Conservation (phyloP, 2,888 invertebrate genomes). For the Acanthococcus lagerstroemiae region DNA sequence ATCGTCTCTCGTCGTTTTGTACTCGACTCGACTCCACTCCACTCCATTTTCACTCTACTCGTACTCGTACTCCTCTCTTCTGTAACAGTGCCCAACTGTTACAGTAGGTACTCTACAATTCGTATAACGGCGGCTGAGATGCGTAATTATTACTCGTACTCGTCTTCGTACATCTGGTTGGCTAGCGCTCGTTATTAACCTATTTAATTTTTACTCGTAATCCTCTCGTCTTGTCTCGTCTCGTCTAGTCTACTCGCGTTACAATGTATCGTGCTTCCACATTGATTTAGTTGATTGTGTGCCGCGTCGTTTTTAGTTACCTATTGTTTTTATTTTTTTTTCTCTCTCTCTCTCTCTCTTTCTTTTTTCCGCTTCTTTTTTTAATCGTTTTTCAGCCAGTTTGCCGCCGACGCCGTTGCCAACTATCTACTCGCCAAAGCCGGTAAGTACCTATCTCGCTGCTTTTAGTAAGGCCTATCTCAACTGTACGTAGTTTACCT, state of each 20-base stretch:
- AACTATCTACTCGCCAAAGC: too few species aligned
- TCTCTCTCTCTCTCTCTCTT: background rate
- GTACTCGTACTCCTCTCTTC: too few species aligned
- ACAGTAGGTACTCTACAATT: conserved; percentile 1
- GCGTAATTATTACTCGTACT: conserved; percentile 4
- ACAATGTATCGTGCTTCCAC: background rate
- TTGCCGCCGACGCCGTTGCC: too few species aligned
- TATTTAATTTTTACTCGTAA: too few species aligned
- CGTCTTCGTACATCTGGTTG: background rate
- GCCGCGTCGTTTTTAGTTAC: conserved; percentile 4
- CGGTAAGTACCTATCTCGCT: too few species aligned
- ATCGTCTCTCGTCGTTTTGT: too few species aligned
- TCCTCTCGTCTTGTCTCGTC: conserved; percentile 1
- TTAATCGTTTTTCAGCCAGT: background rate
- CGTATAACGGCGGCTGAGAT: conserved; percentile 12
- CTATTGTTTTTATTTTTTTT: background rate
- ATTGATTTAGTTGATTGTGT: conserved; percentile 15
- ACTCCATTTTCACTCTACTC: too few species aligned
- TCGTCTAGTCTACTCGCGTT: background rate
- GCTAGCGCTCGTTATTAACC: too few species aligned
- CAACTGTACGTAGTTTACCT: too few species aligned
- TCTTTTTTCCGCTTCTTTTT: background rate
- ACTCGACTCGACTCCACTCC: too few species aligned
- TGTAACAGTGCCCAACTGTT: background rate
- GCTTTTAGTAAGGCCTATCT: too few species aligned